Conservation (phyloP, 2,888 invertebrate species). For the Hemicrepidius hirtus region DNA sequence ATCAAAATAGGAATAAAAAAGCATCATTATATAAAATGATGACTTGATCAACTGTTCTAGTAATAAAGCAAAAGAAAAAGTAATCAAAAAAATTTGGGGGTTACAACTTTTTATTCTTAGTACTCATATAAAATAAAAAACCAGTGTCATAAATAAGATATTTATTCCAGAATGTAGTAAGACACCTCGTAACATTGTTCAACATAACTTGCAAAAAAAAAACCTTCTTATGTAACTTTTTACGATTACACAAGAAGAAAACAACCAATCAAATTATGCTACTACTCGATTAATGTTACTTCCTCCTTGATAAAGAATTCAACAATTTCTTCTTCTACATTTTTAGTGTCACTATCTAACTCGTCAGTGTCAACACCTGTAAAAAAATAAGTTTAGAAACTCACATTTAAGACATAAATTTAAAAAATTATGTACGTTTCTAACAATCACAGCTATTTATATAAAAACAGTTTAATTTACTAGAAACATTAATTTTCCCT, state of each 20-base stretch:
- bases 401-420: background rate
- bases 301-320: slow-evolving; percentile 99
- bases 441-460: background rate
- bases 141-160: slow-evolving; percentile 39
- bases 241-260: slow-evolving; percentile 32
- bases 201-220: slow-evolving; percentile 30
- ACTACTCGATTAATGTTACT: slow-evolving; percentile 81
- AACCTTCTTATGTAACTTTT: slow-evolving; percentile 23
- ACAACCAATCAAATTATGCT: slow-evolving; percentile 39
- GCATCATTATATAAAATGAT: too few relatives aligned
- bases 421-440: background rate
- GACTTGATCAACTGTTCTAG: too few relatives aligned
- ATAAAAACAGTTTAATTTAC: background rate
- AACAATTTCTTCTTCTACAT: slow-evolving; percentile 95
- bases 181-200: slow-evolving; percentile 42
- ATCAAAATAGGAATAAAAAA: too few relatives aligned
- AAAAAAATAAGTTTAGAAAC: slow-evolving; percentile 62
- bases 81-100: too few relatives aligned
- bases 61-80: too few relatives aligned
- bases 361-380: slow-evolving; percentile 96
- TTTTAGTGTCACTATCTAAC: slow-evolving; percentile 87
- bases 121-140: slow-evolving; percentile 12
- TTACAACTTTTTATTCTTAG: too few relatives aligned
- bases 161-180: slow-evolving; percentile 41
- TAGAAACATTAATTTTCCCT: slow-evolving; percentile 56